Conservation (phyloP, 2,888 invertebrate genomes). For the Drosophila putrida region DNA sequence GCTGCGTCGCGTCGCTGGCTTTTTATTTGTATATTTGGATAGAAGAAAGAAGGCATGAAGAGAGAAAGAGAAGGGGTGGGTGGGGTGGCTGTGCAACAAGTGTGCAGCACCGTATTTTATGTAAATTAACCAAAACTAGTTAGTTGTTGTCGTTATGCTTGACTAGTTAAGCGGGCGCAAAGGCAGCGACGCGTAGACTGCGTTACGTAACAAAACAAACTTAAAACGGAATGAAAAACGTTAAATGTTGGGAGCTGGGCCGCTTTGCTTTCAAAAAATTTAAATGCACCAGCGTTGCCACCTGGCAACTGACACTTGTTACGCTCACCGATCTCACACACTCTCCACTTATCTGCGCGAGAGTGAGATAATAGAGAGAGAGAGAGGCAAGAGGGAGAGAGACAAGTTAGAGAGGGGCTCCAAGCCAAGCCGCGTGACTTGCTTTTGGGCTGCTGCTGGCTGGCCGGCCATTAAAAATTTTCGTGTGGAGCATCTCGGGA, state of each 20-base stretch:
- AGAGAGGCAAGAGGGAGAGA: slow-evolving; percentile 28
- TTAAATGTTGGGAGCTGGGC: slow-evolving; percentile 44
- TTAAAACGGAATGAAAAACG: slow-evolving; percentile 43
- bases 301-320: slow-evolving; percentile 60
- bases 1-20: slow-evolving; percentile 31
- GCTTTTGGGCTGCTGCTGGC: slow-evolving; percentile 55
- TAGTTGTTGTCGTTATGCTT: slow-evolving; percentile 63
- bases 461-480: slow-evolving; percentile 49
- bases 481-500: slow-evolving; percentile 52
- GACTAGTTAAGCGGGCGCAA: slow-evolving; percentile 68
- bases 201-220: slow-evolving; percentile 66
- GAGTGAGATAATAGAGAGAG: slow-evolving; percentile 4
- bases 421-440: slow-evolving; percentile 64
- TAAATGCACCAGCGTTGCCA: slow-evolving; percentile 64
- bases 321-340: slow-evolving; percentile 55
- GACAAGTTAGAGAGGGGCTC: slow-evolving; percentile 30
- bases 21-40: slow-evolving; percentile 9
- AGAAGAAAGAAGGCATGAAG: neutral
- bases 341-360: slow-evolving; percentile 20
- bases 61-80: too few species aligned
- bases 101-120: slow-evolving; percentile 71
- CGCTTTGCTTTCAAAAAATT: slow-evolving; percentile 64
- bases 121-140: slow-evolving; percentile 73
- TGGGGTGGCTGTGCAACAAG: slow-evolving; percentile 65
- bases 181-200: slow-evolving; percentile 58